Conservation (phyloP, 2,888 invertebrate species). For the Melanostoma scalare region DNA sequence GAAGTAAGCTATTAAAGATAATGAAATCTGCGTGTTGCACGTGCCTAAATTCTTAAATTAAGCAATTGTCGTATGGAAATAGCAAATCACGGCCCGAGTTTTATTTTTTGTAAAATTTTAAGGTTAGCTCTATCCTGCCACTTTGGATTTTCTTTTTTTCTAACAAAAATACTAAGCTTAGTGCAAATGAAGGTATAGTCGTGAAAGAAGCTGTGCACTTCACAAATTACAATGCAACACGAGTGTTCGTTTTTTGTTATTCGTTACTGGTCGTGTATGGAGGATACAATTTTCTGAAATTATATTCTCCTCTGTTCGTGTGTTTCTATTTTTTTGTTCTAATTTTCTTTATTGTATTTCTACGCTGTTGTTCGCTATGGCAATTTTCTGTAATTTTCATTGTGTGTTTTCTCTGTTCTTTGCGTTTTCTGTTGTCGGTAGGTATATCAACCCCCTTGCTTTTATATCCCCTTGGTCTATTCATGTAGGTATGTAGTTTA, state of each 20-base stretch:
- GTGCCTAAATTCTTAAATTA: conserved; percentile 43
- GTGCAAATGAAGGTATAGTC: conserved; percentile 31
- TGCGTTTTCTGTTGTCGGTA: conserved; percentile 19
- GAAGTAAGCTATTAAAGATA: conserved; percentile 13
- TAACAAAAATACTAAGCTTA: conserved; percentile 21
- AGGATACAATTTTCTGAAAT: conserved; percentile 60
- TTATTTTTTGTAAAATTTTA: conserved; percentile 33
- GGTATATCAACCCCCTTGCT: background rate
- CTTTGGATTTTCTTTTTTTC: background rate
- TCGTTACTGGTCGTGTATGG: conserved; percentile 49
- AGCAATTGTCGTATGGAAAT: conserved; percentile 28
- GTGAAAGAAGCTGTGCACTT: conserved; percentile 35
- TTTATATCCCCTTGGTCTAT: background rate
- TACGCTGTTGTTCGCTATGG: conserved; percentile 43
- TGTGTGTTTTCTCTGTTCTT: conserved; percentile 46
- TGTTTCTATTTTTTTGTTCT: conserved; percentile 42
- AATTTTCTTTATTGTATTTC: conserved; percentile 15
- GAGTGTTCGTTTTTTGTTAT: conserved; percentile 14
- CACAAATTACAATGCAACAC: conserved; percentile 45
- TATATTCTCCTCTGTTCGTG: conserved; percentile 39
- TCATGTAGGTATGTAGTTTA: conserved; percentile 24
- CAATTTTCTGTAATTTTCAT: conserved; percentile 64
- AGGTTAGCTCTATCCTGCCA: conserved; percentile 33
- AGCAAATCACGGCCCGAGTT: conserved; percentile 42
- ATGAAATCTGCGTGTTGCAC: conserved; percentile 37